Evolutionary conservation across 2,888 invertebrate genomes (phyloP).

Genomic region (Stegophylla sp.): DNA sequence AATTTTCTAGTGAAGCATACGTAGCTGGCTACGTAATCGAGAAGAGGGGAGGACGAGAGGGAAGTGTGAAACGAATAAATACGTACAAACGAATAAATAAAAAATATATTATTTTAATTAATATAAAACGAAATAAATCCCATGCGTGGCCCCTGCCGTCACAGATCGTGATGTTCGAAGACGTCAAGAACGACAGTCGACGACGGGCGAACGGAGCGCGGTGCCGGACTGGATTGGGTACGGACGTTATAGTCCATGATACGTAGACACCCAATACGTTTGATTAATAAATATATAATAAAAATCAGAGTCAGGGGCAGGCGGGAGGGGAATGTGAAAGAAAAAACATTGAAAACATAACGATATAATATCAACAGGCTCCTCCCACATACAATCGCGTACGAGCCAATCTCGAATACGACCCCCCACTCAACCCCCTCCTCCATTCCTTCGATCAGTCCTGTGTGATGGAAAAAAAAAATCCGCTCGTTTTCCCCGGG

Average conservation of each 20-base stretch:
- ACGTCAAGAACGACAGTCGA: slow-evolving; percentile 11
- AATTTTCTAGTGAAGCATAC: no score
- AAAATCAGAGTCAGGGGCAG: no score
- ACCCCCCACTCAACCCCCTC: neutral
- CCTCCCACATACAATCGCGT: neutral
- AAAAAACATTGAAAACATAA: neutral
- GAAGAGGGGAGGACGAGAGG: neutral
- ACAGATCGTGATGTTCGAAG: neutral
- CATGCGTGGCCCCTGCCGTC: slow-evolving; percentile 1
- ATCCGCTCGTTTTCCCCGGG: neutral
- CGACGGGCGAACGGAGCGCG: neutral
- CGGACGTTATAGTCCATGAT: neutral
- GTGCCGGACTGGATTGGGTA: neutral
- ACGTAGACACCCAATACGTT: neutral
- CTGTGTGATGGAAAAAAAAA: neutral
- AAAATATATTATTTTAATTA: slow-evolving; percentile 5
- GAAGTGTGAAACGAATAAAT: neutral
- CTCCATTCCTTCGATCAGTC: neutral
- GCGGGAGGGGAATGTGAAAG: neutral
- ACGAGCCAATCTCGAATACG: neutral
- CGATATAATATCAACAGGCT: neutral
- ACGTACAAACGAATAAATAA: neutral
- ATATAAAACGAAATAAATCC: slow-evolving; percentile 20
- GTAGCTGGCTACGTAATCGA: no score
- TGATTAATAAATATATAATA: neutral